Conservation (phyloP, 1,140 invertebrate genomes). For the Cydia amplana region DNA sequence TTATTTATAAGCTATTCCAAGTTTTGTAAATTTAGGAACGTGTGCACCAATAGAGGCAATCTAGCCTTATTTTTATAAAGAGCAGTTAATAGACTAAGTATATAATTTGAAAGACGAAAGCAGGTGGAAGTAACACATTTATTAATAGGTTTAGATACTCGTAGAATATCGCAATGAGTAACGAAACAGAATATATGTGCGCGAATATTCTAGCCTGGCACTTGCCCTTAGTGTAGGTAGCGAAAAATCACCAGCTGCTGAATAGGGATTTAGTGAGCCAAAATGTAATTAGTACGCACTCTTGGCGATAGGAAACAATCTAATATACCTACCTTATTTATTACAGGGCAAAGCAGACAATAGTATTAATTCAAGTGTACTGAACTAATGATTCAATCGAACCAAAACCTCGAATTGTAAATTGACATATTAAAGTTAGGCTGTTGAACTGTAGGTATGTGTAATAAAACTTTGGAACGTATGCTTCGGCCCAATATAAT, state of each 20-base stretch:
- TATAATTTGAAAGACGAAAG: too few relatives aligned
- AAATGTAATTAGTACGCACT: constrained; percentile 7
- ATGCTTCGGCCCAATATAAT: neutral
- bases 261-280: constrained; percentile 1
- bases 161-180: too few relatives aligned
- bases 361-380: constrained; percentile 11
- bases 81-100: too few relatives aligned
- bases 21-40: neutral
- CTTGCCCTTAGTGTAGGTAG: neutral
- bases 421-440: constrained; percentile 25
- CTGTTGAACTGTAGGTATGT: neutral
- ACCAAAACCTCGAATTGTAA: constrained; percentile 16
- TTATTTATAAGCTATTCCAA: constrained; percentile 11
- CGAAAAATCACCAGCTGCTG: neutral
- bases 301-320: neutral
- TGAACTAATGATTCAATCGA: constrained; percentile 3
- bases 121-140: neutral
- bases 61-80: too few relatives aligned
- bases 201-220: neutral
- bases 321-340: constrained; percentile 4
- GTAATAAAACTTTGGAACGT: neutral
- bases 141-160: neutral
- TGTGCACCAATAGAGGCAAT: neutral
- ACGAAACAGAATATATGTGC: too few relatives aligned
- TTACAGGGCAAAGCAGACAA: neutral